Evolutionary conservation across 2,888 invertebrate species (phyloP), one percentile per base, ranked within the genome.

Genomic region (Poecilus cupreus): DNA sequence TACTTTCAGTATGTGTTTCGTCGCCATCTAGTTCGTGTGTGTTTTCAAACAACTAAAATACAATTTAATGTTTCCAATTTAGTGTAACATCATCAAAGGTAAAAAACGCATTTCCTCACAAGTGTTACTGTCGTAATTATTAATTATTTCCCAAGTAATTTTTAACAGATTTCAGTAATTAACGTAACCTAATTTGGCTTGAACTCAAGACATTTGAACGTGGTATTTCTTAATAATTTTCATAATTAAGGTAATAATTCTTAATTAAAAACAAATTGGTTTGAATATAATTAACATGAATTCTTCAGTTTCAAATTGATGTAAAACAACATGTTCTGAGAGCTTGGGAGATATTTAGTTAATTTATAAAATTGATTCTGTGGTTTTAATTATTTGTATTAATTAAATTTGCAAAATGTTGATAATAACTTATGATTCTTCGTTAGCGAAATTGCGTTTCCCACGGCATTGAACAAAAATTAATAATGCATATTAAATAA

Each of bases 191-290:
- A 72, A n/a, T 43, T 32, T 32, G 32, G 32, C 32, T 13, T 72
- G 64, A n/a, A 16, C 22, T 13, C 16, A 13, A 26, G 32, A 32
- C 32, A 32, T 32, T 32, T 32, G 32, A 32, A 20, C 11, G 20
- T 13, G 54, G 54, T 20, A 18, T 54, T 54, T 54, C 54, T 32
- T 2, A 20, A 20, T 20, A 54, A 54, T 43, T 60, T 43, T 39
- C 37, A 43, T 77, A 77, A 77, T 77, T 46, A 18, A 60, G 39
- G 22, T 37, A 77, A 77, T 77, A 64, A 26, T 77, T 77, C 37
- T 54, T 54, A 76, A 76, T 76, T 76, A 46, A 57, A 76, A 24
- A 54, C 32, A 77, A 57, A 77, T 72, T 22, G 51, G 37, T 22
- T 22, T 46, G 1, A n/a, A 46, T 4, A 46, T 77, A 77, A 77